Percentiles rank a stretch among this genome's conserved stretches.
Conservation (phyloP, 2,888 invertebrate species). For the Acanthosepion esculentum region DNA sequence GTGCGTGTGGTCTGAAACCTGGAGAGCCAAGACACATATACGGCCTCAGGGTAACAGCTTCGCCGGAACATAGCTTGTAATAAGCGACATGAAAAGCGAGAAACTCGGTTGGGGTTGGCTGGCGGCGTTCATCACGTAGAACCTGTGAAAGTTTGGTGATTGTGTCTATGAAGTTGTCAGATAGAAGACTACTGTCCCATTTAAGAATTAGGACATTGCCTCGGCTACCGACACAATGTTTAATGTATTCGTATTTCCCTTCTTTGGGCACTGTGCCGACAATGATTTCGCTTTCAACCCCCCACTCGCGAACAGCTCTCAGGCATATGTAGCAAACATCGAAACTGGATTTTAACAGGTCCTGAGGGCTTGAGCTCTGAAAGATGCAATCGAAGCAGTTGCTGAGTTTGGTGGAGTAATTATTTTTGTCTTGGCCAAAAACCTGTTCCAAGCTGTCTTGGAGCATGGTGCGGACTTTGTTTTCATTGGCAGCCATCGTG, state of each 20-base stretch:
- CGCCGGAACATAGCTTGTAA: conserved; percentile 51
- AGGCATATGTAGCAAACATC: conserved; percentile 48
- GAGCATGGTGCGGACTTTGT: conserved; percentile 49
- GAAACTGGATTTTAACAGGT: conserved; percentile 51
- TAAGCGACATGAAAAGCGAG: conserved; percentile 57
- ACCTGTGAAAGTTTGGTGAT: conserved; percentile 53
- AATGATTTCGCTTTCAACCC: conserved; percentile 52
- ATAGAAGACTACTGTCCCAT: conserved; percentile 54
- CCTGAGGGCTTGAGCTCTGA: conserved; percentile 50
- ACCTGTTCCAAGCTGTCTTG: conserved; percentile 53
- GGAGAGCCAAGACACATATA: conserved; percentile 57
- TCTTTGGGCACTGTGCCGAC: conserved; percentile 55
- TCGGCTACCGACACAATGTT: conserved; percentile 50
- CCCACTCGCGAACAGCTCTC: conserved; percentile 53
- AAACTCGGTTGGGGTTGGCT: conserved; percentile 57
- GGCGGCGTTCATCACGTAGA: conserved; percentile 54
- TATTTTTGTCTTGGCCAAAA: conserved; percentile 51
- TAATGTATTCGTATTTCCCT: conserved; percentile 20
- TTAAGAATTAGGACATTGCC: conserved; percentile 53
- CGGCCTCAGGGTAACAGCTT: conserved; percentile 50
- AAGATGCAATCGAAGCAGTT: conserved; percentile 52
- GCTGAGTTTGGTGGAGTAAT: conserved; percentile 49
- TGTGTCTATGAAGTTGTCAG: conserved; percentile 52
- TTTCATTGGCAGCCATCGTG: conserved; percentile 48
- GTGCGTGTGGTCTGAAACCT: conserved; percentile 60